Evolutionary conservation across 2,888 invertebrate genomes (phyloP).

Genomic region (Metellina segmentata): DNA sequence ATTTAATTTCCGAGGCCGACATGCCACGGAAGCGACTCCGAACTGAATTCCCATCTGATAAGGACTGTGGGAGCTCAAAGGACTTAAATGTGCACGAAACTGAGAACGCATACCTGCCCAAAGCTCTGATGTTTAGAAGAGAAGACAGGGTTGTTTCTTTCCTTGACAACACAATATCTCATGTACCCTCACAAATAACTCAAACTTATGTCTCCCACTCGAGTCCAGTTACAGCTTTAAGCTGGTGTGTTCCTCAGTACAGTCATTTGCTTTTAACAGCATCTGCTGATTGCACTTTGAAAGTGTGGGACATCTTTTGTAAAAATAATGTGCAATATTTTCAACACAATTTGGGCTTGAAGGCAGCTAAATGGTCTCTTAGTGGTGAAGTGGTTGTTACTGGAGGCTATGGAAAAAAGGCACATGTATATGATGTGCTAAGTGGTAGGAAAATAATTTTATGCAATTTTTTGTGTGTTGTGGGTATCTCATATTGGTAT

Average conservation of each 20-base stretch:
- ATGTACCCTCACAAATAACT: conserved; percentile 21
- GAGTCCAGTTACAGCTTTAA: conserved; percentile 33
- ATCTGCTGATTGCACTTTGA: conserved; percentile 80
- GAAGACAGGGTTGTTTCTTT: conserved; percentile 21
- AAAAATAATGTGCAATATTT: conserved; percentile 27
- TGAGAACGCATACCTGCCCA: background rate
- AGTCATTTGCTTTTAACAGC: conserved; percentile 80
- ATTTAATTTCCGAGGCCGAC: background rate
- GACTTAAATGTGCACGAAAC: background rate
- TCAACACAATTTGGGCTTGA: conserved; percentile 78
- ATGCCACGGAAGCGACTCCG: background rate
- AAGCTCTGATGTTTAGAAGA: conserved; percentile 24
- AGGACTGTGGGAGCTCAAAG: background rate
- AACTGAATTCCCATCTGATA: background rate
- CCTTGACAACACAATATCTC: conserved; percentile 17
- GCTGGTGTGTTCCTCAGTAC: conserved; percentile 57
- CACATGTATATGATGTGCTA: conserved; percentile 80
- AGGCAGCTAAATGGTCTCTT: conserved; percentile 80
- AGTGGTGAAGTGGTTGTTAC: conserved; percentile 79
- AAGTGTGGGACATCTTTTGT: conserved; percentile 80
- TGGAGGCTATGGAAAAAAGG: conserved; percentile 80
- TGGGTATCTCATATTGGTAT: too few relatives aligned
- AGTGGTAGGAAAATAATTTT: conserved; percentile 38
- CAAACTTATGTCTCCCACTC: conserved; percentile 30
- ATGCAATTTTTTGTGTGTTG: background rate